Evolutionary conservation across 2,888 invertebrate genomes (phyloP).

Genomic region (Alviniconcha strummeri): DNA sequence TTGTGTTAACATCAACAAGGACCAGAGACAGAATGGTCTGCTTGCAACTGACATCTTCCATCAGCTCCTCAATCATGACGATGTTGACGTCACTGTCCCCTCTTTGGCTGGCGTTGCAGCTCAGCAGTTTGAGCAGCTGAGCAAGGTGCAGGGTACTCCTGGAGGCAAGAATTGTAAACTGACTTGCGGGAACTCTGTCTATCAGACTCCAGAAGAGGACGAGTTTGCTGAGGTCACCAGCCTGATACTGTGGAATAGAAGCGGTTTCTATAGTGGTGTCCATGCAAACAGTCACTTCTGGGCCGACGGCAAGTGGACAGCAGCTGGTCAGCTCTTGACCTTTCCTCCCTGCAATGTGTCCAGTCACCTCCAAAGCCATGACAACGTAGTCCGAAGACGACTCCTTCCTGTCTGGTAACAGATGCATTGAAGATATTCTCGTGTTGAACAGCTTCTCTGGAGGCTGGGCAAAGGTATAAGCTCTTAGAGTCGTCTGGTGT

Average conservation of each 20-base stretch:
- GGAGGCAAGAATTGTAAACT: conserved; percentile 36
- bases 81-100: conserved; percentile 9
- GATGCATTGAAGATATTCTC: background rate
- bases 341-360: background rate
- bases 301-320: conserved; percentile 11
- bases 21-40: background rate
- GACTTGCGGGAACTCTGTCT: background rate
- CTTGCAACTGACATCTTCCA: background rate
- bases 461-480: background rate
- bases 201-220: conserved; percentile 29
- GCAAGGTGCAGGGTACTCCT: conserved; percentile 16
- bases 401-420: background rate
- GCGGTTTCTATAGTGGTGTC: background rate
- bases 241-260: conserved; percentile 22
- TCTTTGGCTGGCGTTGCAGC: background rate
- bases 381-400: background rate
- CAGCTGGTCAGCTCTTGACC: conserved; percentile 10
- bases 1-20: too few species aligned
- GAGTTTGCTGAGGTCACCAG: conserved; percentile 34
- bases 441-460: background rate
- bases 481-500: background rate
- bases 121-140: conserved; percentile 20
- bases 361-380: conserved; percentile 3
- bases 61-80: background rate
- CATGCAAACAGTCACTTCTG: conserved; percentile 8